Base-by-base conservation (phyloP, 2,888 invertebrate genomes). In the Pogonocherus hispidulus region DNA sequence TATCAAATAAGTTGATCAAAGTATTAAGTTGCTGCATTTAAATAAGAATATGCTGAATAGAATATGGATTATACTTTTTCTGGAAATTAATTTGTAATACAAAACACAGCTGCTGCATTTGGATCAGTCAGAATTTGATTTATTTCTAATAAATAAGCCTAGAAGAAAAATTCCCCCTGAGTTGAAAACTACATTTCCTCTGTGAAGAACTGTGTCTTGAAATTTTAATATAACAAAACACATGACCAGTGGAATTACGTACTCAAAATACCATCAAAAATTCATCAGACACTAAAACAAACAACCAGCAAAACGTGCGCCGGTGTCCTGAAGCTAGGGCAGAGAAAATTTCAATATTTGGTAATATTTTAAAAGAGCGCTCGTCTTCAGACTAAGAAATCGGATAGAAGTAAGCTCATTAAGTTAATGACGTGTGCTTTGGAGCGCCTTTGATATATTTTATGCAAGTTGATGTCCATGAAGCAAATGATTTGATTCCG, bases 401-500 rank as follows among this genome's bases (percentile, higher is more conserved):
- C 67, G 72, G 69, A 69, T 71, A 63, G 76, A 75, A 79, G 78
- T 79, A 79, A 81, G 78, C 81, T 83, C 82, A 82, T 83, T 82
- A 83, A 77, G 75, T 80, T 82, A 82, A 82, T 83, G 83, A 82
- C 78, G 79, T 79, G 80, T 79, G 78, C 77, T 78, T 76, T 76
- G 70, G 69, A 71, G 71, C 74, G 72, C 78, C 79, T 83, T 81
- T 81, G 81, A 82, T 80, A 81, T 72, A 79, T 80, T 81, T 79
- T 79, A 80, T 80, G 78, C 77, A 80, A 80, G 76, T 80, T 79
- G 81, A 79, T 81, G 81, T 80, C 79, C 79, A 76, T 69, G 73
- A 72, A 78, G 81, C 81, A 79, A 81, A 81, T 82, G 80, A 82
- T 82, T 82, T 79, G 80, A 81, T 81, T 82, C 77, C 75, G 77